Base-by-base conservation (phyloP, 2,888 invertebrate genomes). In the Cerastoderma edule region DNA sequence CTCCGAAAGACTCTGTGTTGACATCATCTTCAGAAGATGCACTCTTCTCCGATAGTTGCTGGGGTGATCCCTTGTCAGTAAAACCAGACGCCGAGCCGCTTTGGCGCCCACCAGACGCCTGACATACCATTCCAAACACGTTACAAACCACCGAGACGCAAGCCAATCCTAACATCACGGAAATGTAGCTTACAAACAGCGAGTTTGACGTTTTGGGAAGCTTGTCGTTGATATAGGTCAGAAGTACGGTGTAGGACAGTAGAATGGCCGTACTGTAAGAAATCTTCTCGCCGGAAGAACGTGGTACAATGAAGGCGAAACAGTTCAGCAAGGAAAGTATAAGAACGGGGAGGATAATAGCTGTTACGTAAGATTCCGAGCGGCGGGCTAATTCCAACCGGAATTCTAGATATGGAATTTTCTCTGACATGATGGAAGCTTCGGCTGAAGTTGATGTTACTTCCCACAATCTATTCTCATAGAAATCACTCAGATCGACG, bases 181-280 rank as follows among this genome's bases (percentile, higher is more conserved):
- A 28, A n/a, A 56, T 56, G 32, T 32, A 56, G 6, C 10, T 28
- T 16, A 56, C 56, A 3, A 56, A 30, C 6, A 5, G 19, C 32
- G 56, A 56, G 19, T 56, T 56, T 32, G 56, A 56, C n/a, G 56
- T 56, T 56, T 56, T 56, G 30, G 56, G 56, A 32, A 56, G 27
- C 32, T 28, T 56, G 27, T 56, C 56, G 19, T 56, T 56, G 5
- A 32, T 32, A 27, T 56, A 56, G 30, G 56, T 56, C 56, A 56
- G 32, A 10, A 56, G 19, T 3, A 56, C 56, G 3, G 56, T 56
- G 27, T 56, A 56, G 28, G 56, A 28, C 56, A 56, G 19, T 8
- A 56, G 56, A 19, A 56, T 56, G 2, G 56, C 32, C 19, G 56
- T 56, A 32, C 56, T 56, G 19, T 56, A 56, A 30, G 56, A 32